Evolutionary conservation across 2,113 vertebrate genomes (phyloP).

Genomic region (Junco hyemalis): DNA sequence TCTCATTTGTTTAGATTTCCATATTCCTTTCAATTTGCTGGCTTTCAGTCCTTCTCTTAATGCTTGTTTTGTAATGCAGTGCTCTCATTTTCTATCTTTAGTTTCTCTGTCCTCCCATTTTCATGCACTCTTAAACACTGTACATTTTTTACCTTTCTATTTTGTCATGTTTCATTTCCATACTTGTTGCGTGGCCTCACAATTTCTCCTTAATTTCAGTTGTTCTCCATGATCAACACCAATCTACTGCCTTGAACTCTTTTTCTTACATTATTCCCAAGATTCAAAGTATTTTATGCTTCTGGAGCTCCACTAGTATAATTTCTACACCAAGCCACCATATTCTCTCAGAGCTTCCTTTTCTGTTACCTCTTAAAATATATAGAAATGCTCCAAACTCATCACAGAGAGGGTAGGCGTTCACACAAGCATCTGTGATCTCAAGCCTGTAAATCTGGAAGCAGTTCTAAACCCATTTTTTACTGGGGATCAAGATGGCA

Average conservation of each 20-base stretch:
- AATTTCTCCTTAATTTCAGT: background rate
- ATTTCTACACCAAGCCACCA: background rate
- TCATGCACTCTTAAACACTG: background rate
- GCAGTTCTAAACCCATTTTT: background rate
- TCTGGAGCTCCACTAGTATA: background rate
- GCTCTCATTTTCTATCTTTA: background rate
- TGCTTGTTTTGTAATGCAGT: background rate
- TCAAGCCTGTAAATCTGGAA: background rate
- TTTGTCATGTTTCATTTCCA: background rate
- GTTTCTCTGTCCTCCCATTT: background rate
- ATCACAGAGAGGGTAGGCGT: background rate
- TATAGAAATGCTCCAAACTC: background rate
- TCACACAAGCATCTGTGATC: background rate
- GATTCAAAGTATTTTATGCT: background rate
- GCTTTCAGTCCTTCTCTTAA: background rate
- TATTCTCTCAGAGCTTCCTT: background rate
- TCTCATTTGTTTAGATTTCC: background rate
- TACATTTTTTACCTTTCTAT: background rate
- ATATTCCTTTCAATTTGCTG: background rate
- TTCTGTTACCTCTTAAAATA: background rate
- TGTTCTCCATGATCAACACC: background rate
- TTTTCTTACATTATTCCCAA: background rate
- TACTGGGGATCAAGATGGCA: background rate
- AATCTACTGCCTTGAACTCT: background rate
- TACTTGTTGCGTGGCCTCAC: background rate